Conservation (phyloP, 2,888 invertebrate species). For the Euzetes globulus region DNA sequence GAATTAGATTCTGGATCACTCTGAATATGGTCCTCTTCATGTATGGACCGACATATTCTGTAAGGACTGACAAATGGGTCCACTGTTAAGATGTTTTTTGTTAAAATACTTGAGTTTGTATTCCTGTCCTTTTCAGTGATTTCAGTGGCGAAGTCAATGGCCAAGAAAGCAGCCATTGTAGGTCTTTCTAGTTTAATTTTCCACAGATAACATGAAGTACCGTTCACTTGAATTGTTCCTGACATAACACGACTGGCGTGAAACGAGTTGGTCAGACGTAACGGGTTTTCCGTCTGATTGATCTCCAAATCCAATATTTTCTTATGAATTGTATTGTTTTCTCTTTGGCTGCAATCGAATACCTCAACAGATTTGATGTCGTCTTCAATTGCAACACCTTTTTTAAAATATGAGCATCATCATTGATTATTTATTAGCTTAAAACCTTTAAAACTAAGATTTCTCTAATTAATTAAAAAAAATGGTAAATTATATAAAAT, state of each 20-base stretch:
- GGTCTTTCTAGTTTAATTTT: neutral
- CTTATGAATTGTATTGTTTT: neutral
- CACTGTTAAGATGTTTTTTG: neutral
- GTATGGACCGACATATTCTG: neutral
- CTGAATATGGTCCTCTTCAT: neutral
- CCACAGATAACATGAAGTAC: constrained; percentile 10
- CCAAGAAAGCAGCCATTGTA: neutral
- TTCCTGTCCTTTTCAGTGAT: neutral
- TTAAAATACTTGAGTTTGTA: neutral
- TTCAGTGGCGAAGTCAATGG: constrained; percentile 9
- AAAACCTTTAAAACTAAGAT: neutral
- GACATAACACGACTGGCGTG: constrained; percentile 2
- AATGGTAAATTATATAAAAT: no score
- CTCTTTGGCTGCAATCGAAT: neutral
- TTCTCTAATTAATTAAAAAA: no score
- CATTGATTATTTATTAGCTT: neutral
- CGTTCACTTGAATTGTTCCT: neutral
- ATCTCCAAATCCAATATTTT: neutral
- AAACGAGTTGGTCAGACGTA: neutral
- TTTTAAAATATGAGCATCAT: neutral
- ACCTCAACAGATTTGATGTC: neutral
- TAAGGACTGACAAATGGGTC: constrained; percentile 15
- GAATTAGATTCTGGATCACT: neutral
- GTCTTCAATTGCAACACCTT: neutral
- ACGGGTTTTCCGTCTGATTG: constrained; percentile 2